phyloP scores from a whole-genome alignment of 2,888 invertebrate genomes.

The Lypha dubia region DNA sequence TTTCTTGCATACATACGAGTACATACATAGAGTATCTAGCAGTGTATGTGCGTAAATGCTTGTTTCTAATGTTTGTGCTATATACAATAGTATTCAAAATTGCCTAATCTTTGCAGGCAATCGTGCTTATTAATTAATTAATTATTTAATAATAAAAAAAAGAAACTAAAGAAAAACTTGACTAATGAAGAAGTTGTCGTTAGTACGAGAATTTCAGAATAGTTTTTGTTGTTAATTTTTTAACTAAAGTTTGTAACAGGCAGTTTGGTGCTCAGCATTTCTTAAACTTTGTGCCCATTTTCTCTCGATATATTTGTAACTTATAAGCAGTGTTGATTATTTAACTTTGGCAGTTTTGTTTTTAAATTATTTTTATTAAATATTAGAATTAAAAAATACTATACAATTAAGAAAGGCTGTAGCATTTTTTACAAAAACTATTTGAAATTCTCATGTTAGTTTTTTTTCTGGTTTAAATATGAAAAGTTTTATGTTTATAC shows the following conservation, averaged over 20 bases:
- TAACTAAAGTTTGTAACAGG: neutral
- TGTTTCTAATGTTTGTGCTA: conserved; percentile 36
- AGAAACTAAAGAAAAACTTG: conserved; percentile 72
- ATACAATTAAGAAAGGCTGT: conserved; percentile 60
- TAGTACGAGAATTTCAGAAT: conserved; percentile 79
- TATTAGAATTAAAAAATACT: conserved; percentile 50
- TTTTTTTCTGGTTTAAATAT: conserved; percentile 41
- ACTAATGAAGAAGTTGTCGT: conserved; percentile 83
- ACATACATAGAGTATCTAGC: neutral
- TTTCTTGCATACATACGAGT: conserved; percentile 1
- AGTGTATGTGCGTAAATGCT: neutral
- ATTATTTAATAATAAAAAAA: conserved; percentile 19
- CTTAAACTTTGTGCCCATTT: conserved; percentile 62
- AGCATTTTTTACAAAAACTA: conserved; percentile 70
- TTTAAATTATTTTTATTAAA: conserved; percentile 62
- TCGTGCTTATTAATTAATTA: conserved; percentile 18
- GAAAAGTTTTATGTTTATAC: conserved; percentile 31
- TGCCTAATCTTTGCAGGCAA: neutral
- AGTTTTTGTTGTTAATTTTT: conserved; percentile 69
- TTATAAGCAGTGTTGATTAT: conserved; percentile 73
- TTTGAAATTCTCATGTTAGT: conserved; percentile 80
- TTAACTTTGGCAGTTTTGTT: conserved; percentile 78
- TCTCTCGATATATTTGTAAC: conserved; percentile 60
- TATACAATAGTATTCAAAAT: conserved; percentile 52
- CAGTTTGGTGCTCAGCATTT: conserved; percentile 39